Percentiles rank a stretch among this genome's conserved stretches.
Evolutionary conservation across 2,797 vertebrate genomes (phyloP).

Genomic region (Danio choprae): DNA sequence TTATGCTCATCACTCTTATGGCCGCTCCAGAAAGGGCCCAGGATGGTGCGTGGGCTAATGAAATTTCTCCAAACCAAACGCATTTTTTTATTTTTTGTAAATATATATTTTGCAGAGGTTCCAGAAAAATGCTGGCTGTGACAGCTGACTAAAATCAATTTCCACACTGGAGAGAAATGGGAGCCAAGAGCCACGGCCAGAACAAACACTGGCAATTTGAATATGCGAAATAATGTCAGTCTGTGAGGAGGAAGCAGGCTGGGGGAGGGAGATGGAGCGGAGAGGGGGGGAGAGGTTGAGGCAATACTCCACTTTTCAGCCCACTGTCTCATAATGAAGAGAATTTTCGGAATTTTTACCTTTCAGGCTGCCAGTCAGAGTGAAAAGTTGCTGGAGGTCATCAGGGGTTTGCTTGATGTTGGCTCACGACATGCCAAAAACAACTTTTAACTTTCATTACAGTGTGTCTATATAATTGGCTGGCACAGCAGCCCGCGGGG

Average conservation of each 20-base stretch:
- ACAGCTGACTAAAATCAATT: slow-evolving; percentile 72
- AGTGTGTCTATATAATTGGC: slow-evolving; percentile 49
- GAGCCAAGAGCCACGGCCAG: slow-evolving; percentile 65
- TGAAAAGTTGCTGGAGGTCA: slow-evolving; percentile 58
- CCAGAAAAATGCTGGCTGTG: slow-evolving; percentile 67
- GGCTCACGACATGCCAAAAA: slow-evolving; percentile 17
- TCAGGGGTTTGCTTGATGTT: slow-evolving; percentile 43
- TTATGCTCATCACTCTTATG: slow-evolving; percentile 58
- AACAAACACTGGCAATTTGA: slow-evolving; percentile 69
- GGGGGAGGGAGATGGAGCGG: slow-evolving; percentile 45
- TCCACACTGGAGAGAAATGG: slow-evolving; percentile 66
- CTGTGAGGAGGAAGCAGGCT: slow-evolving; percentile 55
- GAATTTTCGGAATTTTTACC: slow-evolving; percentile 56
- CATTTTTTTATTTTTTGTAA: slow-evolving; percentile 39
- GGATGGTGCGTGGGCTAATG: slow-evolving; percentile 63
- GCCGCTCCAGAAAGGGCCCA: slow-evolving; percentile 48
- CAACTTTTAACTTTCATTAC: slow-evolving; percentile 52
- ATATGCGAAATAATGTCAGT: slow-evolving; percentile 67
- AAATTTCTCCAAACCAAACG: slow-evolving; percentile 64
- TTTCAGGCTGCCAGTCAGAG: slow-evolving; percentile 56
- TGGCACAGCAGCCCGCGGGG: slow-evolving; percentile 36
- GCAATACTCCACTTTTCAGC: slow-evolving; percentile 55
- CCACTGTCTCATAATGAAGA: slow-evolving; percentile 53
- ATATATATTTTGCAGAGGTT: slow-evolving; percentile 66
- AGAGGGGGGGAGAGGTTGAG: slow-evolving; percentile 11